Base-by-base conservation (phyloP, 53 echinoderm and acorn worm genomes). In the Arbacia lixula region DNA sequence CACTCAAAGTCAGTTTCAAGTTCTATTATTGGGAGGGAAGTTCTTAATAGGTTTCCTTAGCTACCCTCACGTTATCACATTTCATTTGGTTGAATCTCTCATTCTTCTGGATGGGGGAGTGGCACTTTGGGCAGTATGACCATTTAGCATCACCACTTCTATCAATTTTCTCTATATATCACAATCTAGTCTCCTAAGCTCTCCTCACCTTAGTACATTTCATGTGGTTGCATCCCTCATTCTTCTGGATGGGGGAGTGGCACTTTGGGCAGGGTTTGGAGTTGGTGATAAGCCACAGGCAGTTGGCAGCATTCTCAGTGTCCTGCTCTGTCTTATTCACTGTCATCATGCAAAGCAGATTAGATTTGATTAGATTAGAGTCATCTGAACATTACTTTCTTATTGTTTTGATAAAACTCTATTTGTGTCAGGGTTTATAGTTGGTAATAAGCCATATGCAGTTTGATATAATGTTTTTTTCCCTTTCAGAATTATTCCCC, bases 31-130 rank as follows among this genome's bases (percentile, higher is more conserved):
- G n/a, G n/a, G n/a, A n/a, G n/a, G n/a, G n/a, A n/a, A n/a, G n/a
- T n/a, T n/a, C n/a, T n/a, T n/a, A n/a, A n/a, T n/a, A n/a, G n/a
- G 33, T 29, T 6, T 6, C 64, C 64, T 8, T n/a, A 5, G 5
- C 2, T 24, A 11, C 34, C 24, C 71, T 83, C 61, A 98, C 98
- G 89, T 98, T 94, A 24, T 94, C 94, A 88, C 98, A 98, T 87
- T 98, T 98, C 98, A 98, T 98, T 60, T 98, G 94, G 72, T 98
- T 98, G 63, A 94, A 98, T 31, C 98, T 94, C 76, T 98, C 94
- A 86, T 98, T 94, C 81, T 98, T 98, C 89, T 98, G 98, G 31
- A 98, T 98, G 1, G 98, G 98, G 12, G 98, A 92, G 78, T 87
- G 90, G 75, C 98, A 98, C 88, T 98, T 98, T 50, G 98, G 98